Evolutionary conservation across 2,113 vertebrate genomes (phyloP).

Genomic region (Amblyornis subalaris): DNA sequence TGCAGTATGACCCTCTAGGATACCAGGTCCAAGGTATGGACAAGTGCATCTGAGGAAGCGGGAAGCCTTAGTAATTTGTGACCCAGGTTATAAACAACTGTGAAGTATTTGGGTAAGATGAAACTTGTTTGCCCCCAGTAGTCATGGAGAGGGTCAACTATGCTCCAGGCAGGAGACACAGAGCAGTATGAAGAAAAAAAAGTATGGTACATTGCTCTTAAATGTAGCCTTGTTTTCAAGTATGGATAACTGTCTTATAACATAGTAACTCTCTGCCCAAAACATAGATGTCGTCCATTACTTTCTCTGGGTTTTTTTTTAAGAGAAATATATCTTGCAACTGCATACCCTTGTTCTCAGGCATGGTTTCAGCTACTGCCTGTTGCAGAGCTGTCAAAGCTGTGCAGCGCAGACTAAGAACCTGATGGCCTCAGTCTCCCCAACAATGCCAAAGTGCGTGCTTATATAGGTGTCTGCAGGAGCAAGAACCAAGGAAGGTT

Average conservation of each 20-base stretch:
- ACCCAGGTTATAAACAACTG: neutral
- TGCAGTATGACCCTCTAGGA: neutral
- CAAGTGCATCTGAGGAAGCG: neutral
- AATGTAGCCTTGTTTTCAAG: neutral
- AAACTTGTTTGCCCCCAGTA: neutral
- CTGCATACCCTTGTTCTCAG: neutral
- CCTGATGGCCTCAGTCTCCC: neutral
- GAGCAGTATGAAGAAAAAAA: neutral
- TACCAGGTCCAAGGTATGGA: neutral
- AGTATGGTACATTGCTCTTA: fast-evolving
- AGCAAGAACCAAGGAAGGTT: neutral
- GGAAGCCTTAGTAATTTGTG: neutral
- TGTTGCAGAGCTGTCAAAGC: neutral
- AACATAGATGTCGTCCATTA: neutral
- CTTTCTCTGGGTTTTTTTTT: neutral
- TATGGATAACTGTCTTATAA: neutral
- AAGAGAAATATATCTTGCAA: neutral
- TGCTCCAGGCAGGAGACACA: neutral
- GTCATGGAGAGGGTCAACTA: neutral
- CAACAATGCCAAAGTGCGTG: neutral
- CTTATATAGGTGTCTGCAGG: neutral
- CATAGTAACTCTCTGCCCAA: neutral
- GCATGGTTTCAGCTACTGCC: neutral
- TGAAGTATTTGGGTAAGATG: neutral
- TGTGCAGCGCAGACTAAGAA: neutral